Percentiles rank a stretch among this genome's conserved stretches.
Conservation (phyloP, 2,797 vertebrate genomes). For the Amphiprion clarkii region DNA sequence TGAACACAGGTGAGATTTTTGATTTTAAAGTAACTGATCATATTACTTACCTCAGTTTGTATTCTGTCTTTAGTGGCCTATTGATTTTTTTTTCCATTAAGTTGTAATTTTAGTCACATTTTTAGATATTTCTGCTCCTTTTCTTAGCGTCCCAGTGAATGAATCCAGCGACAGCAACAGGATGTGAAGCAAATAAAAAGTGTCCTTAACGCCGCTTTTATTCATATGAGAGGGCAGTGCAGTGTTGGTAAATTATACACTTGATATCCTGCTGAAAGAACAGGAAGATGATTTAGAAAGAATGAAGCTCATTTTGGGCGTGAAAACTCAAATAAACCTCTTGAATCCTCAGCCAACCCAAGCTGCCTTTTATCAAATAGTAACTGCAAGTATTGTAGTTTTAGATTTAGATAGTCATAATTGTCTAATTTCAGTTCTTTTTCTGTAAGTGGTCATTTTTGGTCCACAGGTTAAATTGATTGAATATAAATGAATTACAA, state of each 20-base stretch:
- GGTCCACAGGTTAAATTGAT: conserved; percentile 1
- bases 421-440: neutral
- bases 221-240: neutral
- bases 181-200: conserved; percentile 12
- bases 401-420: neutral
- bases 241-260: neutral
- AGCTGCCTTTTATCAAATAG: neutral
- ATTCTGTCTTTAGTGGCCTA: neutral
- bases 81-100: neutral
- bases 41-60: neutral
- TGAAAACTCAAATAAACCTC: neutral
- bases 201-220: neutral
- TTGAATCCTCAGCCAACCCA: too few relatives aligned
- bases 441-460: neutral
- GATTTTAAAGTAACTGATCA: neutral
- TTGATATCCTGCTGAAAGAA: neutral
- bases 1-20: conserved; percentile 82
- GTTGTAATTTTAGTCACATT: neutral
- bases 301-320: neutral
- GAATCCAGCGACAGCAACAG: conserved; percentile 1
- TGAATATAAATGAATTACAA: neutral
- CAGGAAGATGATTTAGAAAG: neutral
- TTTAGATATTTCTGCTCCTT: neutral
- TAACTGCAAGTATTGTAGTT: neutral
- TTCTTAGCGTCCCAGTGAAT: neutral